These are phyloP conservation scores for Ypsolopha scabrella DNA, from an alignment of 2,888 invertebrate genomes.

Conservation along the genomic window DNA sequence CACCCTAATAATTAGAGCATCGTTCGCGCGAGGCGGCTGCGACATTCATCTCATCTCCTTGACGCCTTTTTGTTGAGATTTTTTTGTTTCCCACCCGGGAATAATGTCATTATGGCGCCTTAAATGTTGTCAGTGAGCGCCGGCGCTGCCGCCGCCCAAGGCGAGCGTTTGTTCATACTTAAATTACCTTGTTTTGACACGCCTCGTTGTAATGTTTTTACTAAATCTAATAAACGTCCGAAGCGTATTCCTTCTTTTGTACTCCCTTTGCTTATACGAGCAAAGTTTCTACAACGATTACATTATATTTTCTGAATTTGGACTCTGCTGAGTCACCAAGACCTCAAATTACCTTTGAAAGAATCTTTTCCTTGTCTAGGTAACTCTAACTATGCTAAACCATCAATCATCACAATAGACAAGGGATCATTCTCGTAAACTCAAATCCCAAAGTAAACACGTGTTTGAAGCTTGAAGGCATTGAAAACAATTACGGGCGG, in stretches of 20 bases:
- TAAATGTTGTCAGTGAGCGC: conserved; percentile 65
- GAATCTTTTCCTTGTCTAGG: no score
- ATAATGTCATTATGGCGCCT: conserved; percentile 70
- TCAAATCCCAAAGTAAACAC: conserved; percentile 17
- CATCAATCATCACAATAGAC: background rate
- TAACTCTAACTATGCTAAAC: background rate
- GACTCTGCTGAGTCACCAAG: no score
- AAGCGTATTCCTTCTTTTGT: conserved; percentile 17
- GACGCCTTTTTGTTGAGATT: conserved; percentile 55
- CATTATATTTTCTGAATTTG: no score
- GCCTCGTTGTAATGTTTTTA: conserved; percentile 67
- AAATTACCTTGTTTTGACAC: conserved; percentile 70
- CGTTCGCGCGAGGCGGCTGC: conserved; percentile 29
- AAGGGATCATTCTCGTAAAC: background rate
- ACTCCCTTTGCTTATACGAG: background rate
- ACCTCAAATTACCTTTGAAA: background rate
- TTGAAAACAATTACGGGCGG: conserved; percentile 40
- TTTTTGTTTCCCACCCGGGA: conserved; percentile 63
- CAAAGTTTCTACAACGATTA: no score
- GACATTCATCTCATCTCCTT: conserved; percentile 43
- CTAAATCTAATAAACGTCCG: conserved; percentile 67
- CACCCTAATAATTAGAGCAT: conserved; percentile 46
- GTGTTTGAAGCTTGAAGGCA: conserved; percentile 12
- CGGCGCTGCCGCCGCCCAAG: conserved; percentile 56
- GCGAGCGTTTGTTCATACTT: conserved; percentile 70